These are phyloP conservation scores for Trigoniulus corallinus DNA, from an alignment of 1,140 invertebrate species.

Conservation along the genomic window DNA sequence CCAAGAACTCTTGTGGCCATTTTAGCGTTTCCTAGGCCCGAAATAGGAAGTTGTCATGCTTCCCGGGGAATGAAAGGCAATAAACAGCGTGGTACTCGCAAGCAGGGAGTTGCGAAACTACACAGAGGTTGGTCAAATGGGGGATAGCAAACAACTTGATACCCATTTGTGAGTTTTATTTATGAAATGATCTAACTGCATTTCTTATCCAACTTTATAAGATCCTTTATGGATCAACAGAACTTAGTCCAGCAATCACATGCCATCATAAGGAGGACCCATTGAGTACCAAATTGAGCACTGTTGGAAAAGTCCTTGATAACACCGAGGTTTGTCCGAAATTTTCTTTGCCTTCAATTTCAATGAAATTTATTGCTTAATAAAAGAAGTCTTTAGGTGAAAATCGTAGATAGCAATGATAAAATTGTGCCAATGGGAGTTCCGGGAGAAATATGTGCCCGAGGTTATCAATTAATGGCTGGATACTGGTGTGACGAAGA, in stretches of 20 bases:
- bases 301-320: slow-evolving; percentile 58
- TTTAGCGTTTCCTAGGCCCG: too few relatives aligned
- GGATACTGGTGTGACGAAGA: slow-evolving; percentile 26
- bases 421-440: slow-evolving; percentile 5
- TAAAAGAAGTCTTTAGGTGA: slow-evolving; percentile 4
- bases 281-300: slow-evolving; percentile 42
- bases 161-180: too few relatives aligned
- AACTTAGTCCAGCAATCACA: slow-evolving; percentile 54
- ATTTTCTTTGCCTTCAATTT: too few relatives aligned
- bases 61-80: too few relatives aligned
- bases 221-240: slow-evolving; percentile 56
- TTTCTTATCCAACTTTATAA: too few relatives aligned
- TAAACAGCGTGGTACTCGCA: too few relatives aligned
- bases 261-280: slow-evolving; percentile 45
- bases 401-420: slow-evolving; percentile 2
- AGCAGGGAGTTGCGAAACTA: too few relatives aligned
- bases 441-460: slow-evolving; percentile 7
- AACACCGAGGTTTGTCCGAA: slow-evolving; percentile 57
- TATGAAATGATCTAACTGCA: too few relatives aligned
- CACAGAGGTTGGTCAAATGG: too few relatives aligned
- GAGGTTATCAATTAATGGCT: slow-evolving; percentile 25
- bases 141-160: too few relatives aligned
- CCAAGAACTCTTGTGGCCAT: too few relatives aligned
- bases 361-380: neutral
- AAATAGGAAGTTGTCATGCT: too few relatives aligned